Base-by-base conservation (phyloP, 2,888 invertebrate species). In the Micropterix aruncella region DNA sequence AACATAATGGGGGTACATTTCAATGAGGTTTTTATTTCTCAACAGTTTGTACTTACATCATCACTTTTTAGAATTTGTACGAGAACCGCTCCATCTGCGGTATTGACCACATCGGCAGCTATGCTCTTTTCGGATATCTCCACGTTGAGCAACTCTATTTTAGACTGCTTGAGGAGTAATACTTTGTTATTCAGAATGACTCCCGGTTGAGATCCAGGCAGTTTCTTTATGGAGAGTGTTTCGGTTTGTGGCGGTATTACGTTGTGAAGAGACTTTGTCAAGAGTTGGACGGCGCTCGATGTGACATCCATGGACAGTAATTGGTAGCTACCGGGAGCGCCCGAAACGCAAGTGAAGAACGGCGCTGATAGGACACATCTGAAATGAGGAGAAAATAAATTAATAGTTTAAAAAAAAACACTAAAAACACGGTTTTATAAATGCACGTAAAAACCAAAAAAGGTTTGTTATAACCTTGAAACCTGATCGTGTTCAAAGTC, bases 311-410 rank as follows among this genome's bases (percentile, higher is more conserved):
- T 55, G 7, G 79, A 74, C 19, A 80, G 68, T 15, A 86, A 57
- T 47, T 77, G 66, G 47, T 73, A 61, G 16, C 61, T 64, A 44
- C 63, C 64, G 9, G 47, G 47, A 3, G 60, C 61, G 12, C 70
- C 72, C 1, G 78, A 76, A 17, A 79, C 52, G 53, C 87, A 88
- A 3, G 74, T 73, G 59, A 79, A 80, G 58, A 76, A 78, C 3
- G 77, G 74, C 1, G 74, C 73, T 19, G 79, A 69, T 43, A 80
- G 53, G 4, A 77, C 58, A 59, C 87, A 88, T 50, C 77, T 77
- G 62, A 43, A 70, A 57, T 41, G 16, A 27, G 27, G 12, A 44
- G 45, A 42, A 46, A 38, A 43, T 37, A 40, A n/a, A n/a, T n/a
- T n/a, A n/a, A n/a, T n/a, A n/a, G n/a, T n/a, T n/a, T n/a, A n/a